These are phyloP conservation scores for Ceratosolen solmsi DNA, from an alignment of 1,140 invertebrate species.

Conservation along the genomic window DNA sequence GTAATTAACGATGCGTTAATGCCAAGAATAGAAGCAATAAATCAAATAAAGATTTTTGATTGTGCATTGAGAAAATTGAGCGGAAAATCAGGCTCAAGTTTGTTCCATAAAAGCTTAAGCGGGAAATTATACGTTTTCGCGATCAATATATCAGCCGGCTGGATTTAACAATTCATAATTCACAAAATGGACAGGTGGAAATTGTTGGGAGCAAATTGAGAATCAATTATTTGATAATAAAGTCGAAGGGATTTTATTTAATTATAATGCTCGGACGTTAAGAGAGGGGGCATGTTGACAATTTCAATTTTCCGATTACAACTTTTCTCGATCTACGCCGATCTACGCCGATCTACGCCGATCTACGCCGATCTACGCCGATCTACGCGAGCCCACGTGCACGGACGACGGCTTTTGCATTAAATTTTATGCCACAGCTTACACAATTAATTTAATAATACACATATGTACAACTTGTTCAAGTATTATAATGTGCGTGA, in stretches of 20 bases:
- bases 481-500: background rate
- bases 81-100: background rate
- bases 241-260: conserved; percentile 6
- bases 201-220: conserved; percentile 15
- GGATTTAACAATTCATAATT: conserved; percentile 12
- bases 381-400: background rate
- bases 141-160: conserved; percentile 11
- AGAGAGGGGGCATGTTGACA: background rate
- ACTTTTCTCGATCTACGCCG: no score
- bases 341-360: background rate
- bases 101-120: conserved; percentile 6
- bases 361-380: no score
- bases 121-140: conserved; percentile 16
- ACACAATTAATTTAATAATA: background rate
- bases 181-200: conserved; percentile 21
- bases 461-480: background rate
- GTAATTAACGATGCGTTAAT: background rate
- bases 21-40: background rate
- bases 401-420: background rate
- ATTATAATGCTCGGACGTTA: background rate
- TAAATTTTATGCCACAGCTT: background rate
- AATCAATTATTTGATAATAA: conserved; percentile 27
- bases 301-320: conserved; percentile 8
- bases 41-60: conserved; percentile 26
- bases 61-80: conserved; percentile 8